Evolutionary conservation across 2,888 invertebrate species (phyloP), one percentile per base, ranked within the genome.

Genomic region (Harpalus rubripes): DNA sequence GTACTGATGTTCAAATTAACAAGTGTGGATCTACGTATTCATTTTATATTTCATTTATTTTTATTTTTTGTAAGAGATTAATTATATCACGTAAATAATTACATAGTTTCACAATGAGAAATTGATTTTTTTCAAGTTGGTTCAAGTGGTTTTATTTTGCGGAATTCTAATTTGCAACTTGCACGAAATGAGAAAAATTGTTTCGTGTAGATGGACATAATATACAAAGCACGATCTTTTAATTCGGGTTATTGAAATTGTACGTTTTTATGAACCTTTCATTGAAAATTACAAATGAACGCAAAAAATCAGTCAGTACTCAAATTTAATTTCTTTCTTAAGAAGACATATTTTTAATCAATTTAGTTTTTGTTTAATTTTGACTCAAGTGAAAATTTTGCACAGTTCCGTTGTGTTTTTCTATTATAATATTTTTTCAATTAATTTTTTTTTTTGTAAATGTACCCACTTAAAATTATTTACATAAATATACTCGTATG

Each of bases 1-100:
- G 84, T 84, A 65, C 41, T 58, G 83, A 83, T 83, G 84, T 84
- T 78, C 76, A 65, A 84, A 63, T 78, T 84, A 84, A 84, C 84
- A 84, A 84, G 52, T 76, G 63, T 52, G 72, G 32, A 16, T 39
- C 41, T 72, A 78, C 61, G 52, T 65, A 59, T 84, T 78, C 63
- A 61, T 78, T 76, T 84, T 61, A 58, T 58, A 56, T 59, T 65
- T 61, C 26, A 41, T 81, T 74, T 74, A 59, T 39, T 76, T 83
- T 76, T 84, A 78, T 84, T 63, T 78, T 83, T 61, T 74, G 44
- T 52, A 22, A 41, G 41, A 41, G 59, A 78, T 61, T 84, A 84
- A 78, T 82, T 74, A 82, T 82, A 82, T 72, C 59, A 81, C 41
- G 56, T 58, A 74, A 74, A 82, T 82, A 82, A 82, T 82, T 82